Conservation (phyloP, 2,113 vertebrate genomes). For the Aramus guarauna region DNA sequence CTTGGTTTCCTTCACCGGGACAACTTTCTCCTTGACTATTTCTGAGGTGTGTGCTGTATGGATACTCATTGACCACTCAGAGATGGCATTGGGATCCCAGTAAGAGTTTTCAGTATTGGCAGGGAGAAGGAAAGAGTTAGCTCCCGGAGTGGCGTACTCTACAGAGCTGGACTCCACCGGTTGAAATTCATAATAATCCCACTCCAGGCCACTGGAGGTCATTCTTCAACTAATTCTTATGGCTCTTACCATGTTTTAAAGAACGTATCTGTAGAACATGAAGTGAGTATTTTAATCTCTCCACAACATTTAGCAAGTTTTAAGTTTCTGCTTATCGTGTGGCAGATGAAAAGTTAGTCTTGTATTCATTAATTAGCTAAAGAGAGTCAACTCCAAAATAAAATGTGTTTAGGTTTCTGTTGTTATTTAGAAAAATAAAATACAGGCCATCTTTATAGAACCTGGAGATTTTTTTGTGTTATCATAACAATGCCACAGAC, state of each 20-base stretch:
- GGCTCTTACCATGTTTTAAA: slow-evolving; percentile 47
- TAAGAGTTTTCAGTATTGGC: slow-evolving; percentile 59
- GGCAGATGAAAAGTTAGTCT: neutral
- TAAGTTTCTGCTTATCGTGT: neutral
- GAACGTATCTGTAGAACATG: slow-evolving; percentile 70
- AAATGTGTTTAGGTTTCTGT: neutral
- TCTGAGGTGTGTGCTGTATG: slow-evolving; percentile 72
- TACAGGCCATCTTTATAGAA: neutral
- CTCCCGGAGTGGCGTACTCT: slow-evolving; percentile 69
- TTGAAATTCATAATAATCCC: slow-evolving; percentile 85
- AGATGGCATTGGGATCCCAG: slow-evolving; percentile 70
- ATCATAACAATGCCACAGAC: neutral
- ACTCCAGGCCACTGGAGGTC: slow-evolving; percentile 86
- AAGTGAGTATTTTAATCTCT: slow-evolving; percentile 67
- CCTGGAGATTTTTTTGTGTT: neutral
- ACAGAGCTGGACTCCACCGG: slow-evolving; percentile 75
- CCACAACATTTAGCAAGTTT: slow-evolving; percentile 7
- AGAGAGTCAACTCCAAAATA: neutral
- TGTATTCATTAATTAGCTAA: neutral
- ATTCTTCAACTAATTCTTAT: slow-evolving; percentile 78
- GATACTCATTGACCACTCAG: slow-evolving; percentile 82
- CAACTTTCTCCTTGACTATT: slow-evolving; percentile 72
- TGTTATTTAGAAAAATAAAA: neutral
- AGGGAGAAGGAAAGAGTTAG: slow-evolving; percentile 69
- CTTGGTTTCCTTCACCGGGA: slow-evolving; percentile 69